Conservation (phyloP, 2,797 vertebrate species). For the Myoxocephalus aenaeus region DNA sequence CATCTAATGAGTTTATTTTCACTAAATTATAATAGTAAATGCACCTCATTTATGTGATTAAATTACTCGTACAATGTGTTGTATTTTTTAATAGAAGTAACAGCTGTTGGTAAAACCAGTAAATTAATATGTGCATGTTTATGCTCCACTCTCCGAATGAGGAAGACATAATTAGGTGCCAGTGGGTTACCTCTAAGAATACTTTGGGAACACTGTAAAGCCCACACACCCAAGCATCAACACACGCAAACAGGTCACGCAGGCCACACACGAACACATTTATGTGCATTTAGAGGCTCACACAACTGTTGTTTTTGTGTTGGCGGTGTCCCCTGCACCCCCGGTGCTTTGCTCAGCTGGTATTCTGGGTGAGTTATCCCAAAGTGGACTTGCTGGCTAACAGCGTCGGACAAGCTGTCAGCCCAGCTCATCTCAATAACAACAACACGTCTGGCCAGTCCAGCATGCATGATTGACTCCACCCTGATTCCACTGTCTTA, state of each 20-base stretch:
- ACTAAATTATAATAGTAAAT: neutral
- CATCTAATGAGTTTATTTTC: neutral
- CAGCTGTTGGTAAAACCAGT: constrained; percentile 16
- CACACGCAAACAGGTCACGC: constrained; percentile 38
- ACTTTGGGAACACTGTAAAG: constrained; percentile 5
- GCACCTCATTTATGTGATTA: neutral
- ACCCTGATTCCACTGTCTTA: constrained; percentile 36
- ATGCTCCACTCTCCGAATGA: constrained; percentile 15
- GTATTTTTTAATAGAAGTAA: neutral
- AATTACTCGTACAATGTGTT: neutral
- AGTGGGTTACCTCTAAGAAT: constrained; percentile 33
- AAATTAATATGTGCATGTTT: neutral
- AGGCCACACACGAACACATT: constrained; percentile 61
- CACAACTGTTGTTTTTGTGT: constrained; percentile 67
- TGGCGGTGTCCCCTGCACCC: constrained; percentile 18
- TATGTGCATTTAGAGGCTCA: constrained; percentile 36
- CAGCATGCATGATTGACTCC: constrained; percentile 57
- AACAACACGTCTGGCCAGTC: constrained; percentile 68
- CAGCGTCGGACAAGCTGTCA: constrained; percentile 78
- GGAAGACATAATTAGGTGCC: neutral
- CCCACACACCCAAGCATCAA: constrained; percentile 42
- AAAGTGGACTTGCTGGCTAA: constrained; percentile 67
- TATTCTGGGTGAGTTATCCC: constrained; percentile 77
- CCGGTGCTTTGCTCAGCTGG: constrained; percentile 73
- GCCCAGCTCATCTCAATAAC: constrained; percentile 67